Conservation (phyloP, 2,888 invertebrate species). For the Leucophenga montana region DNA sequence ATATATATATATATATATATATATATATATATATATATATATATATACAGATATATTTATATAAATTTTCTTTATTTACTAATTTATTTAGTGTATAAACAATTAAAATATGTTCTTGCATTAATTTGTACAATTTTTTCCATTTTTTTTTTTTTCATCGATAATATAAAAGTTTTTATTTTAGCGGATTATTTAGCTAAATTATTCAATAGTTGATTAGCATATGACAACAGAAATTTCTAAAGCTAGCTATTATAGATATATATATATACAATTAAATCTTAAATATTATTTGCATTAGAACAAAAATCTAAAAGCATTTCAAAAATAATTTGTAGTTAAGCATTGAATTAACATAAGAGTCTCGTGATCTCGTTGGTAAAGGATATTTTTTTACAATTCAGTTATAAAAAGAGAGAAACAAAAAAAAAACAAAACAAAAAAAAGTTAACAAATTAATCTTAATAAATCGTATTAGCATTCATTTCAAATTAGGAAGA, state of each 20-base stretch:
- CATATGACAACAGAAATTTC: slow-evolving; percentile 58
- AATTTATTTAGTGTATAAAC: slow-evolving; percentile 38
- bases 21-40: slow-evolving; percentile 25
- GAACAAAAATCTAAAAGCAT: slow-evolving; percentile 47
- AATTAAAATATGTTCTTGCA: slow-evolving; percentile 36
- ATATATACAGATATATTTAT: slow-evolving; percentile 41
- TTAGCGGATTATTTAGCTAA: slow-evolving; percentile 40
- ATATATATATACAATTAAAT: slow-evolving; percentile 32
- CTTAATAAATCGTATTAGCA: background rate
- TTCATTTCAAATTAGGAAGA: slow-evolving; percentile 56
- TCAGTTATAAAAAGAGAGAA: slow-evolving; percentile 30
- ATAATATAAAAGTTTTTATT: background rate
- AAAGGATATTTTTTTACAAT: slow-evolving; percentile 36
- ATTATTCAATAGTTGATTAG: slow-evolving; percentile 51
- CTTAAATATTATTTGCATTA: slow-evolving; percentile 28
- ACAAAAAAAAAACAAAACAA: slow-evolving; percentile 28
- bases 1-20: slow-evolving; percentile 25
- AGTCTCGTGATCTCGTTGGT: slow-evolving; percentile 60
- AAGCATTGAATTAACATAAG: slow-evolving; percentile 37
- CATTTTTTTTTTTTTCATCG: slow-evolving; percentile 38
- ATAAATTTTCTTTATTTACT: slow-evolving; percentile 41
- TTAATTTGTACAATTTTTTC: slow-evolving; percentile 60
- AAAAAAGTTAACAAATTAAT: slow-evolving; percentile 27
- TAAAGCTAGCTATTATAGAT: slow-evolving; percentile 10
- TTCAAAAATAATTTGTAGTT: slow-evolving; percentile 36